These are phyloP conservation scores for Anthopleura sola DNA, from an alignment of 64 coral and sea anemone genomes.

Conservation along the genomic window DNA sequence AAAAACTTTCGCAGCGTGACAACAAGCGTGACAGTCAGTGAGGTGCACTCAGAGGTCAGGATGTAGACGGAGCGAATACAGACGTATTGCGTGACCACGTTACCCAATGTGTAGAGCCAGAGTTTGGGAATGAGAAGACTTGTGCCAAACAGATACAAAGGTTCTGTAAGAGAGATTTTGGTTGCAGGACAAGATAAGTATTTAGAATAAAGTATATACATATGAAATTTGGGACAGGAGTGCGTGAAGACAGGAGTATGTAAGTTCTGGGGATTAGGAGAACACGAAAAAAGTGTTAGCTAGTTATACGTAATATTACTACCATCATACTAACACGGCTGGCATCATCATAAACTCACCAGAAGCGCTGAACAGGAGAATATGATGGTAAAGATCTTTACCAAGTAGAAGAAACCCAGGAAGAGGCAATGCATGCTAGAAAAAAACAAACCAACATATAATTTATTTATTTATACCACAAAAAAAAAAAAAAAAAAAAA, in stretches of 20 bases:
- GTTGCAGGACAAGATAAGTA: too few species aligned
- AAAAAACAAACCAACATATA: too few species aligned
- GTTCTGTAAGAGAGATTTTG: slow-evolving; percentile 36
- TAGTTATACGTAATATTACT: too few species aligned
- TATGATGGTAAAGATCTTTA: slow-evolving; percentile 71
- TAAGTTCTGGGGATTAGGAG: too few species aligned
- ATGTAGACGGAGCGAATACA: slow-evolving; percentile 87
- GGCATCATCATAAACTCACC: too few species aligned
- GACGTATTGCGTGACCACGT: slow-evolving; percentile 81
- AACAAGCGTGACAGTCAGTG: slow-evolving; percentile 90
- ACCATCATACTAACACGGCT: too few species aligned
- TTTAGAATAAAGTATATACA: too few species aligned
- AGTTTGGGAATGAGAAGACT: slow-evolving; percentile 66
- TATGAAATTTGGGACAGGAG: too few species aligned
- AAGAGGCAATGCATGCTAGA: slow-evolving; percentile 80
- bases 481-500: too few species aligned
- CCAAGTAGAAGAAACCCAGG: slow-evolving; percentile 72
- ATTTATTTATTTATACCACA: too few species aligned
- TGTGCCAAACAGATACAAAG: slow-evolving; percentile 49
- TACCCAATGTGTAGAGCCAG: slow-evolving; percentile 80
- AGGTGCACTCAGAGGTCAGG: slow-evolving; percentile 86
- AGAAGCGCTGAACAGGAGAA: slow-evolving; percentile 85
- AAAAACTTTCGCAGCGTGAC: slow-evolving; percentile 92
- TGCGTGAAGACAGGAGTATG: too few species aligned
- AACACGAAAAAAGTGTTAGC: too few species aligned